Conservation (phyloP, 1,140 invertebrate genomes). For the Drosophila mayri region DNA sequence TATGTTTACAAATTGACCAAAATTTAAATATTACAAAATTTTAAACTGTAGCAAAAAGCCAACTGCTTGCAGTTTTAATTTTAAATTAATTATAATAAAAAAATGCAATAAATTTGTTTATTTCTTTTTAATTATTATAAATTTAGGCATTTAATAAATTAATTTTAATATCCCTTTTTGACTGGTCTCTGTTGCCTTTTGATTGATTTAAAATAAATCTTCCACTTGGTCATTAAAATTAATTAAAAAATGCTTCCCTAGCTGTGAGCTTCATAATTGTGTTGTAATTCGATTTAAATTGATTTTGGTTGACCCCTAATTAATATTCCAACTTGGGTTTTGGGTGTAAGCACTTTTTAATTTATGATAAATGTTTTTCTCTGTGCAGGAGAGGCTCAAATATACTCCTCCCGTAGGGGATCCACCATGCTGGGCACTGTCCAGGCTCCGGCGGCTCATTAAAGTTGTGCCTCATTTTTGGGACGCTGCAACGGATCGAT, state of each 20-base stretch:
- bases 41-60: too few species aligned
- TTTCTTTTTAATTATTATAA: too few species aligned
- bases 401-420: neutral
- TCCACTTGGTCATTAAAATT: neutral
- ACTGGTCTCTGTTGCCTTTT: too few species aligned
- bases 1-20: neutral
- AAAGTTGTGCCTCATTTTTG: conserved; percentile 56
- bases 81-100: too few species aligned
- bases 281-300: neutral
- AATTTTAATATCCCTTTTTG: fast-evolving
- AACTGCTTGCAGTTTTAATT: too few species aligned
- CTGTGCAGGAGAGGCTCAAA: neutral
- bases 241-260: neutral
- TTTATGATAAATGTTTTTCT: conserved; percentile 27
- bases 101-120: too few species aligned
- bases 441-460: conserved; percentile 55
- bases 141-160: neutral
- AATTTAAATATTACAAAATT: too few species aligned
- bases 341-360: conserved; percentile 3
- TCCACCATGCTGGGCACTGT: conserved; percentile 15
- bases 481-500: conserved; percentile 1
- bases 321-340: neutral
- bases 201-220: neutral
- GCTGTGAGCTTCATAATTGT: neutral
- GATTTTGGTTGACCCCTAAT: neutral